Conservation (phyloP, 2,113 vertebrate species). For the Trogon surrucura region DNA sequence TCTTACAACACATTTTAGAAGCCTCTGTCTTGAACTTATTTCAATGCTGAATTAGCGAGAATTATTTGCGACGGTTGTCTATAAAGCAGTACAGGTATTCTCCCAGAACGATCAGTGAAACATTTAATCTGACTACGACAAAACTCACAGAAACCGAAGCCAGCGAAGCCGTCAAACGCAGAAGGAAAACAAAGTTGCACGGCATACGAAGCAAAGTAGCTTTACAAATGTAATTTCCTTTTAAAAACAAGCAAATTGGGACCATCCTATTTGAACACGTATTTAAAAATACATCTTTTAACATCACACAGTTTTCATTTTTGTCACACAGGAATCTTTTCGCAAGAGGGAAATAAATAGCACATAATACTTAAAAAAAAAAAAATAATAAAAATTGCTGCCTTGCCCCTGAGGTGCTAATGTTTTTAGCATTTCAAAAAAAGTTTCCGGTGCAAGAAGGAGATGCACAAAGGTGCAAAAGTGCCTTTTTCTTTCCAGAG, state of each 20-base stretch:
- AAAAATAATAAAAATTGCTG: slow-evolving; percentile 46
- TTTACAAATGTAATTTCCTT: slow-evolving; percentile 69
- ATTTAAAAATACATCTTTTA: slow-evolving; percentile 66
- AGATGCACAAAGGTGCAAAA: slow-evolving; percentile 73
- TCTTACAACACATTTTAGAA: slow-evolving; percentile 16
- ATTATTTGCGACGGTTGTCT: slow-evolving; percentile 22
- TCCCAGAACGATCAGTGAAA: slow-evolving; percentile 58
- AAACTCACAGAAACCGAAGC: slow-evolving; percentile 61
- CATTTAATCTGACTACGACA: slow-evolving; percentile 62
- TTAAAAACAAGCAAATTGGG: slow-evolving; percentile 65
- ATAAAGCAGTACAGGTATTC: slow-evolving; percentile 61
- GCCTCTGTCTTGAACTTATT: slow-evolving; percentile 57
- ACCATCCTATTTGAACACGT: slow-evolving; percentile 61
- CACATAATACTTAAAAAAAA: slow-evolving; percentile 62
- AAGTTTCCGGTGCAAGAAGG: slow-evolving; percentile 75
- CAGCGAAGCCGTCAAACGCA: slow-evolving; percentile 42
- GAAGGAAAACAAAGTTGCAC: slow-evolving; percentile 57
- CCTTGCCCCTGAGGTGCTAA: slow-evolving; percentile 79
- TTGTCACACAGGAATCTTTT: slow-evolving; percentile 65
- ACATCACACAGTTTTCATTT: slow-evolving; percentile 65
- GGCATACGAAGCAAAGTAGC: slow-evolving; percentile 51
- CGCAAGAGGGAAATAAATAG: slow-evolving; percentile 72
- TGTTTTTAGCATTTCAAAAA: slow-evolving; percentile 68
- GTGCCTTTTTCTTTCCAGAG: slow-evolving; percentile 69
- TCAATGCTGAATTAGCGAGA: slow-evolving; percentile 64